Evolutionary conservation across 2,797 vertebrate genomes (phyloP), one percentile per base, ranked within the genome.

Genomic region (Etheostoma nigrum): DNA sequence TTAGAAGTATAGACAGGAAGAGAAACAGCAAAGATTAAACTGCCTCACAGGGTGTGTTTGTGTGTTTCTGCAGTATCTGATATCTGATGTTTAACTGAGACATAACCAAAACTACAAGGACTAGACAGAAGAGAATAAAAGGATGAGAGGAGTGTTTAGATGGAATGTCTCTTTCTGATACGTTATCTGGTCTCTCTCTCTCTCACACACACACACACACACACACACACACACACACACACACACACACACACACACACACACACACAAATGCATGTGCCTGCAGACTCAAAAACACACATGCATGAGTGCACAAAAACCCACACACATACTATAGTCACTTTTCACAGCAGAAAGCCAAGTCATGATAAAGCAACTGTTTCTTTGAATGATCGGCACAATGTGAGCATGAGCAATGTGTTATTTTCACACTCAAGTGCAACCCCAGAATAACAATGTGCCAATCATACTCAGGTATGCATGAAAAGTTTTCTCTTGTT

Each of bases 1-100:
- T 87, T 79, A 87, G 76, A 87, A 51, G 73, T 86, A 82, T 7
- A 59, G 72, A 81, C 51, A 52, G 72, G 64, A 80, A 79, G 78
- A 76, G 72, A 82, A 81, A 83, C 75, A 76, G 23, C 59, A 71
- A 55, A 68, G 52, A 72, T 71, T 81, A 66, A 89, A 76, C 69
- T 57, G 45, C 49, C 16, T 76, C 49, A 23, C n/a, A 16, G 71
- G 69, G 70, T 73, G 73, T 84, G 64, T 72, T 36, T 71, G 58
- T 73, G 65, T 66, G 61, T 68, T 47, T 78, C 63, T 84, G 69
- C 51, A 47, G 30, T 67, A 70, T 79, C 62, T 53, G 58, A 74
- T 78, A 74, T 81, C 54, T 68, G 72, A 57, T 76, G 62, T 85
- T 83, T 78, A 78, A 71, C 70, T 47, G 21, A 74, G 64, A 83